phyloP scores from a whole-genome alignment of 2,113 vertebrate species.

The Amblyornis subalaris region DNA sequence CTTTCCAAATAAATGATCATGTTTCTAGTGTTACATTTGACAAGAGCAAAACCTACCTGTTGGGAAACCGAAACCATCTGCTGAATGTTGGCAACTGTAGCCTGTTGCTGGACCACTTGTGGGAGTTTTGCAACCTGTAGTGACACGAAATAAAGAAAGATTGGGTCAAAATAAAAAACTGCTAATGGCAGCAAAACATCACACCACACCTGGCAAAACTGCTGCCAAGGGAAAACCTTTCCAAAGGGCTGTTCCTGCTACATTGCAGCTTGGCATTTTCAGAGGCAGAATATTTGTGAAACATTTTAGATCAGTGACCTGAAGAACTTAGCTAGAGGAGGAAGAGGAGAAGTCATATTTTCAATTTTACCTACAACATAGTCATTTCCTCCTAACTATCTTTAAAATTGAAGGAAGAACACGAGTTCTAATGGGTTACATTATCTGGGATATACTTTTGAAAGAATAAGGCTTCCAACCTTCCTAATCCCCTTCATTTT shows the following conservation, averaged over 20 bases:
- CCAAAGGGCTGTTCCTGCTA: neutral
- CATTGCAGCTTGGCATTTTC: neutral
- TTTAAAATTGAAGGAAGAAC: neutral
- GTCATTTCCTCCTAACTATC: neutral
- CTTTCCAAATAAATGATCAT: neutral
- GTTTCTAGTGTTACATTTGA: neutral
- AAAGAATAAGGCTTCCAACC: neutral
- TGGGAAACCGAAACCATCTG: slow-evolving; percentile 88
- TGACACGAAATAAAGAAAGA: neutral
- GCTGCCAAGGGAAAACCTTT: neutral
- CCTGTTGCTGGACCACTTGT: slow-evolving; percentile 83
- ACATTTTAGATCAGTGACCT: neutral
- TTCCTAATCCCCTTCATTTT: neutral
- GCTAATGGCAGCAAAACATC: neutral
- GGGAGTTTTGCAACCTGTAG: slow-evolving; percentile 83
- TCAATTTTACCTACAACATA: neutral
- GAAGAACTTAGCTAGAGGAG: neutral
- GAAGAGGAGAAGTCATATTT: neutral
- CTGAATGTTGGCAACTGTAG: slow-evolving; percentile 80
- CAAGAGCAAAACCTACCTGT: slow-evolving; percentile 71
- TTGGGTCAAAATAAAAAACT: neutral
- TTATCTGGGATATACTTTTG: neutral
- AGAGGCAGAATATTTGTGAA: neutral
- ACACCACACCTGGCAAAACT: neutral
- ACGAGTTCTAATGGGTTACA: neutral